Percentiles rank a stretch among this genome's conserved stretches.
Evolutionary conservation across 2,888 invertebrate genomes (phyloP).

Genomic region (Amphipyra berbera): DNA sequence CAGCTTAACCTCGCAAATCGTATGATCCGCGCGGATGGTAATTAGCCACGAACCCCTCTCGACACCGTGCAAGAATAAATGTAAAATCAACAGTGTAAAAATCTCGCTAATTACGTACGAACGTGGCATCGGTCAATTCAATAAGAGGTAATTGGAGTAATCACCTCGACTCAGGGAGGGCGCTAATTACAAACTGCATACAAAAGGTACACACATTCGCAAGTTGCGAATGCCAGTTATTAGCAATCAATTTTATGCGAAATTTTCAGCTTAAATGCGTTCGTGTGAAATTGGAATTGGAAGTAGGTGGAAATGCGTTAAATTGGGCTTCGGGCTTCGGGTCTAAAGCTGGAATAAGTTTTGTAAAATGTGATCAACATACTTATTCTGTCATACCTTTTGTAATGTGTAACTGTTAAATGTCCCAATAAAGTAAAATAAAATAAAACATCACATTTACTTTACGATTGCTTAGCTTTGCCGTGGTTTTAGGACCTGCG

Average conservation of each 20-base stretch:
- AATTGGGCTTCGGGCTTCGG: not conserved
- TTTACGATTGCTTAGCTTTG: too few species aligned
- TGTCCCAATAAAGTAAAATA: too few species aligned
- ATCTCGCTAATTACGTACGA: conserved; percentile 32
- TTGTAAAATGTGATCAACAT: too few species aligned
- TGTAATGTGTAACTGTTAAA: too few species aligned
- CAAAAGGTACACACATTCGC: conserved; percentile 22
- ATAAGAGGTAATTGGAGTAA: conserved; percentile 56
- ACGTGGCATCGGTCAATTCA: conserved; percentile 50
- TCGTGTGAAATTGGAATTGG: conserved; percentile 8
- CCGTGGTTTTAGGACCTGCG: too few species aligned
- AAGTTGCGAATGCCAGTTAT: conserved; percentile 31
- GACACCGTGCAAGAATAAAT: conserved; percentile 22
- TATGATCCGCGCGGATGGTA: too few species aligned
- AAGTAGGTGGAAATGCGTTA: conserved; percentile 3
- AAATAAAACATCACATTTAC: too few species aligned
- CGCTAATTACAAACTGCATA: conserved; percentile 50
- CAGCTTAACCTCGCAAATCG: too few species aligned
- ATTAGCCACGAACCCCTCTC: too few species aligned
- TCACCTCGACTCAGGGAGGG: conserved; percentile 33
- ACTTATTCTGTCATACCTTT: too few species aligned
- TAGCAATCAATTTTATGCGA: conserved; percentile 44
- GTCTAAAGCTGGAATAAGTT: too few species aligned
- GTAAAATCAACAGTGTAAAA: conserved; percentile 20
- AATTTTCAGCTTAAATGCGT: conserved; percentile 34